Evolutionary conservation across 2,113 vertebrate species (phyloP).

Genomic region (Candoia aspera): DNA sequence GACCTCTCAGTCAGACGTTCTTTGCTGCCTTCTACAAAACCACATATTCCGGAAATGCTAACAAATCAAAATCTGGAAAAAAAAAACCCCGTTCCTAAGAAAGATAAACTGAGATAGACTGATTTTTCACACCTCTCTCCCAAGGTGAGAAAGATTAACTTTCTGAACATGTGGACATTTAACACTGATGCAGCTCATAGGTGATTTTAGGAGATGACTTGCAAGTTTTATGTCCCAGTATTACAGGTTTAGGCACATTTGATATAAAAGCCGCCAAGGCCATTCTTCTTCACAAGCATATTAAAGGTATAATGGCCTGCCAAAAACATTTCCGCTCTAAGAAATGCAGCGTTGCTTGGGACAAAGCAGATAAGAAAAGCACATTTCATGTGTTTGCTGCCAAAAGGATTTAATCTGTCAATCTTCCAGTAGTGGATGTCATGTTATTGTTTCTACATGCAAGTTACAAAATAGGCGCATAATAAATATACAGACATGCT

Average conservation of each 20-base stretch:
- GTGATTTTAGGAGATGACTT: background rate
- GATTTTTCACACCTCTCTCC: background rate
- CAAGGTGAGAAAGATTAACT: background rate
- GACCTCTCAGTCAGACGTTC: background rate
- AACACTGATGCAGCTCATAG: background rate
- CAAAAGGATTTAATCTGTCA: background rate
- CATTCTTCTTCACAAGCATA: no score
- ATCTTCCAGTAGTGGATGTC: background rate
- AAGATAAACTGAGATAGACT: background rate
- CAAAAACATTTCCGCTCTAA: background rate
- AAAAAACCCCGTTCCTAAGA: background rate
- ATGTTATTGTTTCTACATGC: background rate
- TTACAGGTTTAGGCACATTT: no score
- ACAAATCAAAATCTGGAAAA: background rate
- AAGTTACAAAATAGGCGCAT: background rate
- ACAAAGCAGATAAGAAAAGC: background rate
- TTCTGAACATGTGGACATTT: background rate
- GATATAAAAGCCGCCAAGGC: no score
- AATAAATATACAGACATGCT: background rate
- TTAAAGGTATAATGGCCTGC: background rate
- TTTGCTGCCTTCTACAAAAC: no score
- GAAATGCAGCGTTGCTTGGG: background rate
- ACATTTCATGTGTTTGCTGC: background rate
- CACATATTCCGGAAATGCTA: constrained; percentile 17
- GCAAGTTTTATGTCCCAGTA: no score